A percentile compares a stretch with the other conserved stretches of the same genome.
Conservation (phyloP, 2,797 vertebrate species). For the Coranthus polyacanthus region DNA sequence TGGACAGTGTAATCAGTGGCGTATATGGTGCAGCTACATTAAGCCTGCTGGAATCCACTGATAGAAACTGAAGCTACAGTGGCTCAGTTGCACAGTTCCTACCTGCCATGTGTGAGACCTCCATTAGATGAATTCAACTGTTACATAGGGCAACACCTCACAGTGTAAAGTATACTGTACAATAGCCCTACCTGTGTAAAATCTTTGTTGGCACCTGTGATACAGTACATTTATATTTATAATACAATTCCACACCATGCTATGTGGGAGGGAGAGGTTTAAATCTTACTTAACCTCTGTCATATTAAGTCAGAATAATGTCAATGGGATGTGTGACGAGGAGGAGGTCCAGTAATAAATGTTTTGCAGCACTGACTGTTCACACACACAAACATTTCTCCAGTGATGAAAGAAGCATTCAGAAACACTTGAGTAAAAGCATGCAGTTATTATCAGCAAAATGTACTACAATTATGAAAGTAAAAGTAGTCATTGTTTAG, state of each 20-base stretch:
- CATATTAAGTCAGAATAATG: conserved; percentile 7
- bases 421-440: no score
- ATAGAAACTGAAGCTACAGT: conserved; percentile 11
- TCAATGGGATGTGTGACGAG: neutral
- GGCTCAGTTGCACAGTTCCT: neutral
- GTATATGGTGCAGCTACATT: conserved; percentile 50
- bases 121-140: neutral
- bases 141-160: neutral
- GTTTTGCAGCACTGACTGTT: no score
- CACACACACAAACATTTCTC: no score
- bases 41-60: conserved; percentile 29
- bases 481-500: no score
- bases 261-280: neutral
- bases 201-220: no score
- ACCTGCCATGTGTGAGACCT: neutral
- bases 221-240: no score
- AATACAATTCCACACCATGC: neutral
- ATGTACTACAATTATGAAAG: no score
- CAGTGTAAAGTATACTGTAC: neutral
- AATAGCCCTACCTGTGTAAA: no score
- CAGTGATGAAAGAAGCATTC: no score
- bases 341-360: no score
- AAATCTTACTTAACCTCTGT: conserved; percentile 11
- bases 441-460: no score
- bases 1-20: conserved; percentile 26